phyloP scores from a whole-genome alignment of 2,888 invertebrate genomes.

The Dendrolimus pini region DNA sequence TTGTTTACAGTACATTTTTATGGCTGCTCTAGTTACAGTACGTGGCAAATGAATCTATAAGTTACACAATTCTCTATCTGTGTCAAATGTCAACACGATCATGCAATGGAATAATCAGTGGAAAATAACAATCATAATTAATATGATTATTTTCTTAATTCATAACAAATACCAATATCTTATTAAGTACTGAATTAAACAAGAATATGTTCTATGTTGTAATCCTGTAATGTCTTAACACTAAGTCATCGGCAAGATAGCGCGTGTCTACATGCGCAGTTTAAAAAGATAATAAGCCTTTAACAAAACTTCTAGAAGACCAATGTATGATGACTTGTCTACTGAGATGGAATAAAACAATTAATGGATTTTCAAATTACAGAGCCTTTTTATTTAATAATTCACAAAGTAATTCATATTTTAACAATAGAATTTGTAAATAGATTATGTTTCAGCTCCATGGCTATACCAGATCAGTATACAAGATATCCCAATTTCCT shows the following conservation, averaged over 20 bases:
- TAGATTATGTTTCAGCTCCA: not conserved
- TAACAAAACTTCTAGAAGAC: too few relatives aligned
- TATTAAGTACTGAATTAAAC: not conserved
- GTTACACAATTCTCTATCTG: constrained; percentile 7
- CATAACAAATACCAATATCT: not conserved
- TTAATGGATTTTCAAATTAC: too few relatives aligned
- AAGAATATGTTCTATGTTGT: not conserved
- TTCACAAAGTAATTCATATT: not conserved
- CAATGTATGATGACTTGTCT: too few relatives aligned
- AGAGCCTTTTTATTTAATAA: too few relatives aligned
- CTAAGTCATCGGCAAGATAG: not conserved
- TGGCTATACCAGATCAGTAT: too few relatives aligned
- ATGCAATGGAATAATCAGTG: constrained; percentile 1
- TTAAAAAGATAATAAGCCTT: too few relatives aligned
- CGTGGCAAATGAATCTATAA: not conserved
- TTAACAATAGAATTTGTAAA: constrained; percentile 14
- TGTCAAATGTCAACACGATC: constrained; percentile 24
- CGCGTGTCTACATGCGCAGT: not conserved
- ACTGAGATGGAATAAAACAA: too few relatives aligned
- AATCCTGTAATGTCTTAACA: not conserved
- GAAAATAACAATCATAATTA: not conserved
- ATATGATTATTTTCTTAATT: not conserved
- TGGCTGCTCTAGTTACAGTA: not conserved
- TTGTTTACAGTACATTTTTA: not conserved
- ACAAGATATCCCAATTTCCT: too few relatives aligned